Base-by-base conservation (phyloP, 1,140 invertebrate species). In the Cotesia vestalis region DNA sequence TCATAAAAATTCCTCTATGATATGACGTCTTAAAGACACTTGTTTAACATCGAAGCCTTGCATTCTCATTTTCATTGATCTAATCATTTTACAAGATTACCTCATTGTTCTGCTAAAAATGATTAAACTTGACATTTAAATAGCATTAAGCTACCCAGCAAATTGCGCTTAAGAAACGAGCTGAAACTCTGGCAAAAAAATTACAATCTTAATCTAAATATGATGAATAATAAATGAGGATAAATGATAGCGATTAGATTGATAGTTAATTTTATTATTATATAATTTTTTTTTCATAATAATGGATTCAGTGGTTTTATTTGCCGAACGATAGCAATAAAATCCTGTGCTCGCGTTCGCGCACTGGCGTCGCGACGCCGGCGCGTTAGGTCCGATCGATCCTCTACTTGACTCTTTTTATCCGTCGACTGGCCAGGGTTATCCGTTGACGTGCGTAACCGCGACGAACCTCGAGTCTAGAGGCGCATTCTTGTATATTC, bases 301-400 rank as follows among this genome's bases (percentile, higher is more conserved):
- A 55, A 5, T n/a, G 53, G 53, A 55, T 55, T 55, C 40, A 9
- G 40, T 6, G 40, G 11, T 55, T 55, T 55, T 55, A 55, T 55
- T 55, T 55, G 53, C n/a, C 5, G 6, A 9, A 46, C 40, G 40
- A 46, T 46, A 46, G 40, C 3, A 9, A 46, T 46, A 20, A 14
- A 14, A 12, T 55, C 38, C 34, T 51, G 60, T 66, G 53, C 66
- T 55, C 73, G 63, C 67, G 59, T 69, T 75, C 69, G 73, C 72
- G 70, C 75, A 75, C 66, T 75, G 78, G 76, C 81, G 78, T 81
- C 77, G 75, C 78, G 78, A 83, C 83, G 83, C 82, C 84, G 83
- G 83, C 84, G 83, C 84, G 78, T 27, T 78, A 62, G 4, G 5
- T 38, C 61, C 78, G 78, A 85, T 84, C 84, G 80, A 84, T 85